Base-by-base conservation (phyloP, 2,797 vertebrate genomes). In the Florisuga fusca region DNA sequence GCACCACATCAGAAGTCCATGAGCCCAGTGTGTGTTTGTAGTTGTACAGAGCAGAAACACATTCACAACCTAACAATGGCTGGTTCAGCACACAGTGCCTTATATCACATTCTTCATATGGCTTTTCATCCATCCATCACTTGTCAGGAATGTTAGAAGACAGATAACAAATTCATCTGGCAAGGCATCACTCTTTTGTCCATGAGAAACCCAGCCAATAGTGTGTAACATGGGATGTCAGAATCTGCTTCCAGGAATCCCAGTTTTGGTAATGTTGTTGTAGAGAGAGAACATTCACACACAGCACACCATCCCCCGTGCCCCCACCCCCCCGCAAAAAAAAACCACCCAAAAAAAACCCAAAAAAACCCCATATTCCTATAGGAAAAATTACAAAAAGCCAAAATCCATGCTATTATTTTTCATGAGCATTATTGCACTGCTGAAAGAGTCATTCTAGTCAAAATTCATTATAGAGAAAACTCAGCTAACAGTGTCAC, bases 61-160 rank as follows among this genome's bases (percentile, higher is more conserved):
- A 0, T 36, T 54, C 8, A 50, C 31, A 82, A 1, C 33, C 51
- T 48, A 27, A 0, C 6, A 3, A 0, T 2, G 43, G 20, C 46
- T 73, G 67, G 8, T 9, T 64, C 62, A 55, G 27, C 50, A 22
- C 4, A 3, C 4, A 3, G 45, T 4, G 7, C 4, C 19, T 46
- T 33, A 16, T 59, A 14, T 19, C 34, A 8, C 10, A 1, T 15
- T 12, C 29, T 64, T 58, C 36, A 7, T 7, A 19, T 25, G 45
- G 36, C 12, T 63, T 83, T 61, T 69, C 67, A 58, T 43, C 27
- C 7, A 21, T 21, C 29, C 11, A 10, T 27, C 62, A 17, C 4
- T 59, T 20, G 19, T 10, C 14, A 19, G 22, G 31, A 61, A 45
- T 82, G 75, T 61, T 43, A 57, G 20, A 21, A 62, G 68, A 54